Evolutionary conservation across 2,797 vertebrate species (phyloP).

Genomic region (Peromyscus nudipes): DNA sequence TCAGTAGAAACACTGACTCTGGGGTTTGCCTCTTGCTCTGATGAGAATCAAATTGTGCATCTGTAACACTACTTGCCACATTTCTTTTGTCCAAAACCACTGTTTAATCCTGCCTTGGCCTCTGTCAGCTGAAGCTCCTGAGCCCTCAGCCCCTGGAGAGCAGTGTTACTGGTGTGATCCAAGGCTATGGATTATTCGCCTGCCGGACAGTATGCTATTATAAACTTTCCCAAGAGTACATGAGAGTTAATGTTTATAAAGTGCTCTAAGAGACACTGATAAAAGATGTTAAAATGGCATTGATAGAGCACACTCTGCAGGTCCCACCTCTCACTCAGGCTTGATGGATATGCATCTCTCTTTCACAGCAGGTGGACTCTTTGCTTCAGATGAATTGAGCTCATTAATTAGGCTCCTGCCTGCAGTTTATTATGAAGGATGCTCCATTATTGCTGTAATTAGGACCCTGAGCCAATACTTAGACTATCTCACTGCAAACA

Average conservation of each 20-base stretch:
- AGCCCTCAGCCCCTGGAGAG: background rate
- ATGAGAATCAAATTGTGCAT: background rate
- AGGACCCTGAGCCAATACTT: conserved; percentile 49
- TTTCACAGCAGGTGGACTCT: background rate
- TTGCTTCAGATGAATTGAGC: conserved; percentile 54
- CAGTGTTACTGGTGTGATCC: background rate
- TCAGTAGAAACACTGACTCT: background rate
- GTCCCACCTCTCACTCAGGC: accelerated
- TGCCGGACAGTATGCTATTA: background rate
- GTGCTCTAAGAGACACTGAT: conserved; percentile 41
- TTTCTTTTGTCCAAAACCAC: background rate
- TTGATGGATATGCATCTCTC: conserved; percentile 26
- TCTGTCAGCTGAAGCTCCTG: background rate
- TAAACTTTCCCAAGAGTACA: conserved; percentile 63
- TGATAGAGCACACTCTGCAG: conserved; percentile 6
- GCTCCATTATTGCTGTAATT: conserved; percentile 47
- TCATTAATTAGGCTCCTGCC: conserved; percentile 73
- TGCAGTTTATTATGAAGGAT: conserved; percentile 55
- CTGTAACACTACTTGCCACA: background rate
- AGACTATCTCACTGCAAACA: conserved; percentile 43
- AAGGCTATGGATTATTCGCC: background rate
- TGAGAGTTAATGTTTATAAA: conserved; percentile 66
- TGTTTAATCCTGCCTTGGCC: background rate
- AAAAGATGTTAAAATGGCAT: conserved; percentile 29
- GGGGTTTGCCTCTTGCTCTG: background rate